A percentile compares a stretch with the other conserved stretches of the same genome.
These are phyloP conservation scores for Pelmatolapia mariae DNA, from an alignment of 2,113 vertebrate species.

Conservation along the genomic window DNA sequence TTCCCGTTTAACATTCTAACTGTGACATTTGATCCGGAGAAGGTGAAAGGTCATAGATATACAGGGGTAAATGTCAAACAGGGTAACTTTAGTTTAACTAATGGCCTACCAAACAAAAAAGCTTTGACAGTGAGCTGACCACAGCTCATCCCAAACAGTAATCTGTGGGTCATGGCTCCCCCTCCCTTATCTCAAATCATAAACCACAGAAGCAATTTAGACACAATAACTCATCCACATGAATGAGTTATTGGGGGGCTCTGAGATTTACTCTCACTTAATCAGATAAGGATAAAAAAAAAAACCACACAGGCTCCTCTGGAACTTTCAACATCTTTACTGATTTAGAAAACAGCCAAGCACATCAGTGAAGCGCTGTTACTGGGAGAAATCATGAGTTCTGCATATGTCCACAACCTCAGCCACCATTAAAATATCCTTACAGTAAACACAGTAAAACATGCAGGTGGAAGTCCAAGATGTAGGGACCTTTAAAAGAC, in stretches of 20 bases:
- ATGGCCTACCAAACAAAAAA: neutral
- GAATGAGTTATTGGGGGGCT: neutral
- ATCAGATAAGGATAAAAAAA: neutral
- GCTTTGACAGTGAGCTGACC: neutral
- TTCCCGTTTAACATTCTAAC: neutral
- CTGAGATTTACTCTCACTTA: neutral
- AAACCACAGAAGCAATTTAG: slow-evolving; percentile 13
- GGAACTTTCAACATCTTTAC: neutral
- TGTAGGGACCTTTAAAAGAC: neutral
- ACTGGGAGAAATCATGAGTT: neutral
- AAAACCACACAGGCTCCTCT: neutral
- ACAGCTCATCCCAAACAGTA: neutral
- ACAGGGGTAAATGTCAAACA: neutral
- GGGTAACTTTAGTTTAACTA: neutral
- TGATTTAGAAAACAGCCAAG: neutral
- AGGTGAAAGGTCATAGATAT: slow-evolving; percentile 37
- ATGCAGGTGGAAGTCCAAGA: neutral
- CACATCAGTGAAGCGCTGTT: neutral
- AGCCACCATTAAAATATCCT: neutral
- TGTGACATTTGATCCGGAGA: neutral
- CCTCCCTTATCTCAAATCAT: neutral
- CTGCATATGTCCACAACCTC: neutral
- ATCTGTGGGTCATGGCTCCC: neutral
- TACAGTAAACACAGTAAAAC: neutral
- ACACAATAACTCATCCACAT: neutral